These are phyloP conservation scores for Xestia c-nigrum DNA, from an alignment of 2,888 invertebrate genomes.

Conservation along the genomic window DNA sequence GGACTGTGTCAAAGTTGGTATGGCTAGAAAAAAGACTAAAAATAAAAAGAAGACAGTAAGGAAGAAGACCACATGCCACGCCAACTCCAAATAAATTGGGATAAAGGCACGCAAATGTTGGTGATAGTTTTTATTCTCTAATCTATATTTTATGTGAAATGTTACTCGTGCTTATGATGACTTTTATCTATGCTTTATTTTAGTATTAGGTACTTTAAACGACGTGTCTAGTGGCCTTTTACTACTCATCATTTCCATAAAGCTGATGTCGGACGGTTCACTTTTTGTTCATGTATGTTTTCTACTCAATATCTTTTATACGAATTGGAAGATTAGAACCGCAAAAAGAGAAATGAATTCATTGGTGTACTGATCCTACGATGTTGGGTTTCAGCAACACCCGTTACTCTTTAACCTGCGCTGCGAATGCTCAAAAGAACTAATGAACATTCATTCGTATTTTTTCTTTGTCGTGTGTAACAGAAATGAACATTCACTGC, in stretches of 20 bases:
- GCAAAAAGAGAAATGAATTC: background rate
- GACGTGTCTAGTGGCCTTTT: background rate
- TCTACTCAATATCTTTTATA: background rate
- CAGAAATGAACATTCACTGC: background rate
- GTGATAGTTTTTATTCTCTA: background rate
- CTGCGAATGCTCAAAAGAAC: background rate
- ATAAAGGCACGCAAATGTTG: no score
- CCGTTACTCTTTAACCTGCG: background rate
- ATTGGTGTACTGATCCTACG: background rate
- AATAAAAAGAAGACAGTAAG: no score
- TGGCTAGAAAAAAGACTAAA: no score
- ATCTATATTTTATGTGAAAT: background rate
- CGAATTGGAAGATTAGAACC: background rate
- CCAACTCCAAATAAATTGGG: no score
- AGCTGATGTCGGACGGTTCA: background rate
- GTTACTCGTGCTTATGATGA: background rate
- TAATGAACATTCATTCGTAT: background rate
- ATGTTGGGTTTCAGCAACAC: background rate
- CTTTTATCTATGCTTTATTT: background rate
- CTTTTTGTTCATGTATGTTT: background rate
- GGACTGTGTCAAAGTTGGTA: no score
- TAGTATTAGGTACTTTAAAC: background rate
- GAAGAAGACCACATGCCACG: no score
- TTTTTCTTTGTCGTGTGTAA: background rate
- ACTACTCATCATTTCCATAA: background rate